These are phyloP conservation scores for Pipistrellus pipistrellus DNA, from an alignment of 2,797 vertebrate genomes.

Conservation along the genomic window DNA sequence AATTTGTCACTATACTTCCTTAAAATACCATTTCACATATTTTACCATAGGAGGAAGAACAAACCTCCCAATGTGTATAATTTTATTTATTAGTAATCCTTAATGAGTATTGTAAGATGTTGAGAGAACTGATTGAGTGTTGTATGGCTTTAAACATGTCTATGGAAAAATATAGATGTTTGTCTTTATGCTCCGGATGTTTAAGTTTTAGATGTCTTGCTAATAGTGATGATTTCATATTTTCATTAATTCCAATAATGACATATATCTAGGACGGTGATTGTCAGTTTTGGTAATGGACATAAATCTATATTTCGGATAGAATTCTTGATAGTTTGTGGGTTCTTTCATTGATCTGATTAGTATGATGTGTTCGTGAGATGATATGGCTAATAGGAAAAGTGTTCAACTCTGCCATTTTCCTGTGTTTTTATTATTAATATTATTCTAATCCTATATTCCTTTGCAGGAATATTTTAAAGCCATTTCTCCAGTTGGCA, in stretches of 20 bases:
- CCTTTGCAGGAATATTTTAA: constrained; percentile 38
- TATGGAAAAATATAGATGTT: not conserved
- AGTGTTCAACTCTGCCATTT: not conserved
- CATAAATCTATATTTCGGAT: not conserved
- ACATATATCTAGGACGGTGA: not conserved
- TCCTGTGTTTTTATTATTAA: not conserved
- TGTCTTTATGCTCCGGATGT: not conserved
- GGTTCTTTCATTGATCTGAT: not conserved
- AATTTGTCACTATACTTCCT: not conserved
- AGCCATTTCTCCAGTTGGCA: not conserved
- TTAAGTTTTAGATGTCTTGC: constrained; percentile 14
- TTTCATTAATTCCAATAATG: constrained; percentile 5
- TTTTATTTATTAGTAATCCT: not conserved
- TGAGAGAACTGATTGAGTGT: not conserved
- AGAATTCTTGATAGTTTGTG: not conserved
- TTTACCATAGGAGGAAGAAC: not conserved
- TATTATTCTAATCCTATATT: not conserved
- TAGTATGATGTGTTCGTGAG: not conserved
- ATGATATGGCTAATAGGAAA: not conserved
- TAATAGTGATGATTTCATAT: not conserved
- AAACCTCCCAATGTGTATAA: not conserved
- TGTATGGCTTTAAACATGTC: not conserved
- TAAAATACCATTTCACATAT: not conserved
- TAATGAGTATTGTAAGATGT: not conserved
- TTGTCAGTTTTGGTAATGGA: not conserved